Evolutionary conservation across 2,888 invertebrate species (phyloP).

Genomic region (Steromphala cineraria): DNA sequence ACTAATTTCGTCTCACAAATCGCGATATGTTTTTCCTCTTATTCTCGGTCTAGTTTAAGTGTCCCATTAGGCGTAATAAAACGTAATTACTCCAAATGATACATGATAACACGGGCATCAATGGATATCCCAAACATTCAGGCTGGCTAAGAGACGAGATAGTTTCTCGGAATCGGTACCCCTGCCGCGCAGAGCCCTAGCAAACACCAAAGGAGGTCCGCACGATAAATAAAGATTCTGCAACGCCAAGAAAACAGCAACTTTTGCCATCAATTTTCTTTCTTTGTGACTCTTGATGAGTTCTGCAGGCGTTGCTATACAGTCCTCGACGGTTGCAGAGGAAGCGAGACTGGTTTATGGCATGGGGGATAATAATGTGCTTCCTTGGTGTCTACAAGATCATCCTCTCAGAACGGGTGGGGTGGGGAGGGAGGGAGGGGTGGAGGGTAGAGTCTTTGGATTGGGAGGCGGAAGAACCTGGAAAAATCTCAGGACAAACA

Average conservation of each 20-base stretch:
- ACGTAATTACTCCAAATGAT: background rate
- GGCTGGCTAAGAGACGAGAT: background rate
- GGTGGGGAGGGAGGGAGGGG: constrained; percentile 8
- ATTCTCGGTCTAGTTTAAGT: background rate
- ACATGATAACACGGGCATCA: background rate
- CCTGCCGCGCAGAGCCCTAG: background rate
- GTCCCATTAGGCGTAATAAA: constrained; percentile 1
- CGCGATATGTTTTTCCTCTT: background rate
- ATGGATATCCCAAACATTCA: background rate
- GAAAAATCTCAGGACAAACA: background rate
- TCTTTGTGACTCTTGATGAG: constrained; percentile 1
- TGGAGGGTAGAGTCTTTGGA: background rate
- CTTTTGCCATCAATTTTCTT: constrained; percentile 12
- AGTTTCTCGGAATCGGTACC: background rate
- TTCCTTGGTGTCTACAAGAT: background rate
- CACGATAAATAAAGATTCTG: background rate
- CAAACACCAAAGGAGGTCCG: background rate
- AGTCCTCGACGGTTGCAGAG: background rate
- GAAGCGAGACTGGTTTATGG: background rate
- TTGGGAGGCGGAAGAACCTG: background rate
- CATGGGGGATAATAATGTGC: background rate
- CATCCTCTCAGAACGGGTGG: background rate
- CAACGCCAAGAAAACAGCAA: constrained; percentile 9
- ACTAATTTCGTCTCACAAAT: background rate
- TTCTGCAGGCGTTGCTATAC: background rate